Percentiles rank a stretch among this genome's conserved stretches.
phyloP scores from a whole-genome alignment of 2,113 vertebrate species.

The Cariama cristata region DNA sequence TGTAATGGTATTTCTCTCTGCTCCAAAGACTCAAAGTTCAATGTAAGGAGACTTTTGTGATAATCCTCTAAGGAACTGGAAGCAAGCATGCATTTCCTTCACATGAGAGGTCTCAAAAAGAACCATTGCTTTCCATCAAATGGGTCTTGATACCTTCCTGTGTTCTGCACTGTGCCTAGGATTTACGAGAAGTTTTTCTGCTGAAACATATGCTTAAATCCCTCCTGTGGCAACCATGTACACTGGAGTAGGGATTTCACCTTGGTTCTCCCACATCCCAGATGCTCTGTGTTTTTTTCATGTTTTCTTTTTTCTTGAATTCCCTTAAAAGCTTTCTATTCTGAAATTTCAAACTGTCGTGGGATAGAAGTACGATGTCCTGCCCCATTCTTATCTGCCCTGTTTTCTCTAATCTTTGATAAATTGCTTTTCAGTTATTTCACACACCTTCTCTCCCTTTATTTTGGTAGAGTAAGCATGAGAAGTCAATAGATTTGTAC shows the following conservation, averaged over 20 bases:
- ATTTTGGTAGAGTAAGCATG: background rate
- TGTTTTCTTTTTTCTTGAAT: background rate
- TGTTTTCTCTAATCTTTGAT: background rate
- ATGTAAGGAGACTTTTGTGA: background rate
- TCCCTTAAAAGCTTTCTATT: background rate
- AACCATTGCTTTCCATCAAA: background rate
- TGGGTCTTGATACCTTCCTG: background rate
- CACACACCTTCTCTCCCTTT: background rate
- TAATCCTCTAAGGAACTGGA: background rate
- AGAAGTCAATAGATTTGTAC: background rate
- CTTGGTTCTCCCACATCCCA: background rate
- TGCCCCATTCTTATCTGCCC: rapidly evolving
- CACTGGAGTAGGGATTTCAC: background rate
- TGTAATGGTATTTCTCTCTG: background rate
- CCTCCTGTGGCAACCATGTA: background rate
- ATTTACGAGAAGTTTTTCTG: background rate
- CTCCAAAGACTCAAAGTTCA: background rate
- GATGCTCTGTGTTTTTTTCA: background rate
- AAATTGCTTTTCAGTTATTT: background rate
- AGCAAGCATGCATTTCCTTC: background rate
- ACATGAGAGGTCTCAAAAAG: background rate
- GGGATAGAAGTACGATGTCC: background rate
- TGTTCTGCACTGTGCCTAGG: rapidly evolving
- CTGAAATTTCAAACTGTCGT: background rate
- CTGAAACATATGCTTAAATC: background rate